Conservation (phyloP, 1,140 invertebrate genomes). For the Zaprionus davidi region DNA sequence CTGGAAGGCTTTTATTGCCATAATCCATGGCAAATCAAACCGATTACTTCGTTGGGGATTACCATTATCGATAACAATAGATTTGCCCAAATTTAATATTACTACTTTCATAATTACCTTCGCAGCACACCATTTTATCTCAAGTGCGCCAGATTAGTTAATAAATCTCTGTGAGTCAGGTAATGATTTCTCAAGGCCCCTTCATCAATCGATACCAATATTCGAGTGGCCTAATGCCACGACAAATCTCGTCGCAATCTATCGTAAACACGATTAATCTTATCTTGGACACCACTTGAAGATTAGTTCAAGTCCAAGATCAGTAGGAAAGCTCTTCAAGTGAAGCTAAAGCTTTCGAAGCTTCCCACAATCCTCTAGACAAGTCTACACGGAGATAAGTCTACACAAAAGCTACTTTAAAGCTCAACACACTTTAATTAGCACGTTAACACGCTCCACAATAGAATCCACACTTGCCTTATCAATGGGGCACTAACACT, state of each 20-base stretch:
- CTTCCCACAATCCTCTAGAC: slow-evolving; percentile 4
- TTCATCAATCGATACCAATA: not conserved
- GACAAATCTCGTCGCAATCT: not conserved
- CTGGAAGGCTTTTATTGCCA: not conserved
- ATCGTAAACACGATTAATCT: not conserved
- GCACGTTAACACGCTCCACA: slow-evolving; percentile 15
- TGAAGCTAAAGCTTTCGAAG: slow-evolving; percentile 8
- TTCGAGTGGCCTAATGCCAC: not conserved
- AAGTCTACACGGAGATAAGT: slow-evolving; percentile 9
- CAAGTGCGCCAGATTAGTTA: not conserved
- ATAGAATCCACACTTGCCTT: slow-evolving; percentile 3
- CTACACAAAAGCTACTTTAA: slow-evolving; percentile 30
- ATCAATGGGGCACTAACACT: slow-evolving; percentile 26
- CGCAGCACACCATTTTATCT: not conserved
- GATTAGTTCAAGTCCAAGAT: slow-evolving; percentile 21
- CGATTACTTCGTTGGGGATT: not conserved
- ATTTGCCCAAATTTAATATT: not conserved
- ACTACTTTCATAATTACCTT: not conserved
- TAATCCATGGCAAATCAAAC: not conserved
- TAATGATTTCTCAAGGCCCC: not conserved
- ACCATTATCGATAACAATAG: not conserved
- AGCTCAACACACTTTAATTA: slow-evolving; percentile 28
- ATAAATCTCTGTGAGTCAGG: not conserved
- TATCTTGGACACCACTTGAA: slow-evolving; percentile 6
- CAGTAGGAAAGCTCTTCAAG: slow-evolving; percentile 1